Base-by-base conservation (phyloP, 2,888 invertebrate genomes). In the Athalia circularis region DNA sequence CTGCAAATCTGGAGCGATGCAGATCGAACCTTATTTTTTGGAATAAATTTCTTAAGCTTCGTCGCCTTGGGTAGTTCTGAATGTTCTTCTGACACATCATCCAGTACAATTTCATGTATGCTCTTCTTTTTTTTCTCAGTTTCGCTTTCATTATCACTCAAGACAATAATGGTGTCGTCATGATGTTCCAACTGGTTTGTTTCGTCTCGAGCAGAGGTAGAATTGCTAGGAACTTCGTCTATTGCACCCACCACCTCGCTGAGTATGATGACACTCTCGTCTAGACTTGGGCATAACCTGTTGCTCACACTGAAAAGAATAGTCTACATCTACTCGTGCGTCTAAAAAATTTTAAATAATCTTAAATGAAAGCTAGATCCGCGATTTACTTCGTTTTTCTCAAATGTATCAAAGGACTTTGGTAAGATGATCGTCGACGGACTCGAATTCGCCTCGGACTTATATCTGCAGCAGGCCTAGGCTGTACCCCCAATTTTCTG, bases 121-220 rank as follows among this genome's bases (percentile, higher is more conserved):
- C 3, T 5, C 2, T 67, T n/a, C 9, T 4, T 48, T 13, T 15
- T 15, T 29, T 11, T 11, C 50, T 62, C 59, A 1, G 62, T 52
- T 45, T 62, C 59, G 7, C 1, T 70, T 78, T 82, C 83, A 50
- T 79, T 83, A 52, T 85, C 85, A 11, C 83, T 85, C 67, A 85
- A 70, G 68, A 84, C 13, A 67, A 85, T 84, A 50, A 85, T 3
- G 11, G 81, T 84, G 15, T 85, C 82, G 65, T 78, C 72, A 8
- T 45, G 8, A 59, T 13, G n/a, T 7, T 6, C 5, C 7, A 9
- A n/a, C 29, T 6, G 5, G 9, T 48, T 43, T 9, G 8, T 52
- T 4, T 15, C 1, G 54, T 52, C 13, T 7, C 0, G 15, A 7
- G 29, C 9, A 45, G n/a, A 5, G 5, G 43, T 7, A 4, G 15